These are phyloP conservation scores for Gasterosteus nipponicus DNA, from an alignment of 2,113 vertebrate species.

Conservation along the genomic window DNA sequence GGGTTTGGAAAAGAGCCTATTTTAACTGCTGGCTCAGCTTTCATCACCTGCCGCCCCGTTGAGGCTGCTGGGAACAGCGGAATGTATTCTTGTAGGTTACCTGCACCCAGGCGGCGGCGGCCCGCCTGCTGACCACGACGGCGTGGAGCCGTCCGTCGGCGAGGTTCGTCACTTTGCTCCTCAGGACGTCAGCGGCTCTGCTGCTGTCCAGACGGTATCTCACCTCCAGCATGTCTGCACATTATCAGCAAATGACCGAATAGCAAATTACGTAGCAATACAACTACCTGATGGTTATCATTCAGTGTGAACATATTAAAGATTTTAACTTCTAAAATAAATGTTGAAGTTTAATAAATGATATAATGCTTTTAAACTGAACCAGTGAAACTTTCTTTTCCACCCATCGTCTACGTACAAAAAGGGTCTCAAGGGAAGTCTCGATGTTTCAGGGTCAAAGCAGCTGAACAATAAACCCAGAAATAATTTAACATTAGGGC, in stretches of 20 bases:
- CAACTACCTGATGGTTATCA: too few relatives aligned
- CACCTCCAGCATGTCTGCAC: slow-evolving; percentile 73
- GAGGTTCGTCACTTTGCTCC: slow-evolving; percentile 61
- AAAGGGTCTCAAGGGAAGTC: slow-evolving; percentile 1
- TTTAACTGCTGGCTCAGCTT: background rate
- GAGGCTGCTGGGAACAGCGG: background rate
- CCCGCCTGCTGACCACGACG: slow-evolving; percentile 61
- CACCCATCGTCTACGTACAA: background rate
- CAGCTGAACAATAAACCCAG: background rate
- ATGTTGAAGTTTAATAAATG: background rate
- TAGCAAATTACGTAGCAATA: too few relatives aligned
- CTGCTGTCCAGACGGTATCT: slow-evolving; percentile 71
- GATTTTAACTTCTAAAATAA: background rate
- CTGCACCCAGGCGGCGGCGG: slow-evolving; percentile 66
- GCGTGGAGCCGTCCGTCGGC: slow-evolving; percentile 69
- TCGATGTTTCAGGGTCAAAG: slow-evolving; percentile 16
- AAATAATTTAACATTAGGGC: background rate
- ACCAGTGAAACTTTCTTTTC: background rate
- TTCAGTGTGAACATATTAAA: background rate
- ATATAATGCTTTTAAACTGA: background rate
- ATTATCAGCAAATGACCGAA: background rate
- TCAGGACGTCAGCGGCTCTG: slow-evolving; percentile 57
- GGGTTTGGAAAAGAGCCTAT: too few relatives aligned
- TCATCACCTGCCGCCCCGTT: background rate
- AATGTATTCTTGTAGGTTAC: slow-evolving; percentile 37